phyloP scores from a whole-genome alignment of 2,888 invertebrate genomes.

The Hartigia nigra region DNA sequence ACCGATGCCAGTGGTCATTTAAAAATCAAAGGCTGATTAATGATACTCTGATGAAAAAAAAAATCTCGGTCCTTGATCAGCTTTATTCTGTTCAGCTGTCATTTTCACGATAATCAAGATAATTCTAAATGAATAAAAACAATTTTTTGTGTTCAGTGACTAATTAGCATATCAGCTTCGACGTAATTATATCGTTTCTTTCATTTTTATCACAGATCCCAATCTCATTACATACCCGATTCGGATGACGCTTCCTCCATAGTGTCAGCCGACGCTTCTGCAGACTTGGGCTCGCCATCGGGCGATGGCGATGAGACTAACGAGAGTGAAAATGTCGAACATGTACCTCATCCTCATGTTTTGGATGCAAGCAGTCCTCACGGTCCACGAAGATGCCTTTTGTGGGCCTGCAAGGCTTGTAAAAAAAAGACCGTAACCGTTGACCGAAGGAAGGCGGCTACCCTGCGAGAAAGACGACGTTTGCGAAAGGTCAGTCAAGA shows the following conservation, averaged over 20 bases:
- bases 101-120: not conserved
- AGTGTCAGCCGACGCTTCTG: slow-evolving; percentile 58
- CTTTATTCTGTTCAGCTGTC: not conserved
- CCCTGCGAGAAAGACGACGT: slow-evolving; percentile 90
- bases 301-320: slow-evolving; percentile 49
- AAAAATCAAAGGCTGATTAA: not conserved
- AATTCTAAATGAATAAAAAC: not conserved
- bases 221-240: slow-evolving; percentile 54
- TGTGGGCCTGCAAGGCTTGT: slow-evolving; percentile 98
- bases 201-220: slow-evolving; percentile 42
- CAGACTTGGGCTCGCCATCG: slow-evolving; percentile 56
- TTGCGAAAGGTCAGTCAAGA: slow-evolving; percentile 83
- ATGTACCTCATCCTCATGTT: slow-evolving; percentile 61
- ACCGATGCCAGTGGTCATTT: not conserved
- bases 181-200: not conserved
- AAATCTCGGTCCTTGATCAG: not conserved
- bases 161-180: not conserved
- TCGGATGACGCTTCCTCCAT: slow-evolving; percentile 62
- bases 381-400: slow-evolving; percentile 81
- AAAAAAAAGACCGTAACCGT: slow-evolving; percentile 96
- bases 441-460: slow-evolving; percentile 97
- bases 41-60: not conserved
- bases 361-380: slow-evolving; percentile 55
- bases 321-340: slow-evolving; percentile 50
- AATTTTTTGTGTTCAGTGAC: not conserved